A percentile compares a stretch with the other conserved stretches of the same genome.
These are phyloP conservation scores for Onychorhynchus coronatus DNA, from an alignment of 2,113 vertebrate genomes.

Conservation along the genomic window DNA sequence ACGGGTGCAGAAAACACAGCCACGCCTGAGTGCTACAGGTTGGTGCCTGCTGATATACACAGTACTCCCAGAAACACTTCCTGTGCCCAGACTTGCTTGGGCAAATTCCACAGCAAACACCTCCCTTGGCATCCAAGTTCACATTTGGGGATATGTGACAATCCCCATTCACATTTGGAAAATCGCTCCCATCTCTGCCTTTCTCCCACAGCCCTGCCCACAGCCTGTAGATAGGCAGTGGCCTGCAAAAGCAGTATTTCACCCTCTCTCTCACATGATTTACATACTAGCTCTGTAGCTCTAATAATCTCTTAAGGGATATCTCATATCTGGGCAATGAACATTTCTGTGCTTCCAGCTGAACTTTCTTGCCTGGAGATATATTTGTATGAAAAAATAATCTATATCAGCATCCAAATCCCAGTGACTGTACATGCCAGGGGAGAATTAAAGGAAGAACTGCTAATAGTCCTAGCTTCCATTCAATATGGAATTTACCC, in stretches of 20 bases:
- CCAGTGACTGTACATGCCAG: not conserved
- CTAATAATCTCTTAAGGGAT: not conserved
- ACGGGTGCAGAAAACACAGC: not conserved
- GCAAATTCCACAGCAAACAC: not conserved
- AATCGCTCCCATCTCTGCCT: not conserved
- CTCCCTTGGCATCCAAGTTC: rapidly evolving
- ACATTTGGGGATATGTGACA: rapidly evolving
- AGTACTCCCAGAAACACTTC: not conserved
- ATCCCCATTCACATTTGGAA: not conserved
- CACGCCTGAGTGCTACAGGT: rapidly evolving
- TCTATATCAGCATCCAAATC: not conserved
- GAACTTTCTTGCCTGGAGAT: not conserved
- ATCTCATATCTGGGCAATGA: not conserved
- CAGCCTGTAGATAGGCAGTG: not conserved
- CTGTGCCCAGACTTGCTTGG: rapidly evolving
- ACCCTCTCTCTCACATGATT: not conserved
- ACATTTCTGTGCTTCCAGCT: not conserved
- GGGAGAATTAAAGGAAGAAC: not conserved
- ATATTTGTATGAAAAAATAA: not conserved
- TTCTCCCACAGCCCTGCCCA: not conserved
- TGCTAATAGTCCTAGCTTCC: not conserved
- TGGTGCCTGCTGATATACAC: rapidly evolving
- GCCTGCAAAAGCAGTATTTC: not conserved
- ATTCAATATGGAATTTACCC: rapidly evolving
- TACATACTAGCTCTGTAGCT: not conserved